phyloP scores from a whole-genome alignment of 2,797 vertebrate genomes.

The Acrocephalus scirpaceus region DNA sequence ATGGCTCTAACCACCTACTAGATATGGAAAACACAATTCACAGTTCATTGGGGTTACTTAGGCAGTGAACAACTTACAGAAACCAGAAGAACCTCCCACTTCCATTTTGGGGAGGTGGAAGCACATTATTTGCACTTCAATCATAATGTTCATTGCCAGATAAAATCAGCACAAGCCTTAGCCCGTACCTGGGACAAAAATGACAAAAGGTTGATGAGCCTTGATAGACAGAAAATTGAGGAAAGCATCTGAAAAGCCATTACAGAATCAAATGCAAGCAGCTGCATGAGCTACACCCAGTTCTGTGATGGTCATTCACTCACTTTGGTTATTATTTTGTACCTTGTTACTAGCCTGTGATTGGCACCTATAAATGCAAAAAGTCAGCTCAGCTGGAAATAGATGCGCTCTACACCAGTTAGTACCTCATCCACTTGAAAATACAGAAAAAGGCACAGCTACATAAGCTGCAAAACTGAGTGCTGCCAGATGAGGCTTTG shows the following conservation, averaged over 20 bases:
- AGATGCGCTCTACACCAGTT: background rate
- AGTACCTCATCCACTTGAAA: background rate
- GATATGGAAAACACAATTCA: background rate
- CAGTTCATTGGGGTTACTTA: background rate
- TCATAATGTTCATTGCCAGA: background rate
- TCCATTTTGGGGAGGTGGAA: background rate
- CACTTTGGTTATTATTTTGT: background rate
- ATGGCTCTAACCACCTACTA: background rate
- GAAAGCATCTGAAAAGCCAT: background rate
- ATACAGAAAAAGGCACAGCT: background rate
- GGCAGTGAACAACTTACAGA: background rate
- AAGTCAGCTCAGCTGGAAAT: constrained; percentile 5
- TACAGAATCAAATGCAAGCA: background rate
- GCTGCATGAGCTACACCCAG: background rate
- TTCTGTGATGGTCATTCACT: background rate
- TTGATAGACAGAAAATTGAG: background rate
- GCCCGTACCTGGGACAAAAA: background rate
- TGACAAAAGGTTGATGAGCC: background rate
- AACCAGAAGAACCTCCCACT: background rate
- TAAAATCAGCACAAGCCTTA: background rate
- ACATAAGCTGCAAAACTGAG: background rate
- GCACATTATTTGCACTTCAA: background rate
- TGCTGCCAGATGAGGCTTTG: background rate
- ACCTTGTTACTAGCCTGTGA: background rate
- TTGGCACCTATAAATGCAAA: background rate